Base-by-base conservation (phyloP, 2,888 invertebrate species). In the Nymphalis polychloros region DNA sequence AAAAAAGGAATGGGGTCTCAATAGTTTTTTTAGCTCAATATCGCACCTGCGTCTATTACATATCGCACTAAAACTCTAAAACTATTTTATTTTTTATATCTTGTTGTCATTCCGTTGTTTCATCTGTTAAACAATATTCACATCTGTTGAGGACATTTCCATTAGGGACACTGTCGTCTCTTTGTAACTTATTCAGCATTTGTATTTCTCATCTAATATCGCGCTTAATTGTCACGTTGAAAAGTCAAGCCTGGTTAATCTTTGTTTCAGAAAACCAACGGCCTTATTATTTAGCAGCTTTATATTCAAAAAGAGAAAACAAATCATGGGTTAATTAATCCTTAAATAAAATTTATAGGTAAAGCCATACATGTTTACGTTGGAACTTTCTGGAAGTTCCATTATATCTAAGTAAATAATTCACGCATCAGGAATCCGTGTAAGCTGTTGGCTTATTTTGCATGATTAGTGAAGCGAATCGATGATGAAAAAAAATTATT, bases 131-230 rank as follows among this genome's bases (percentile, higher is more conserved):
- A 20, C 31, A 35, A 20, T 57, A 31, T 20, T 35, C 63, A 46
- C 59, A 64, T 57, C 64, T 64, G 64, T 17, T 19, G 27, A 48
- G 17, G 57, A 64, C 64, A 64, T 31, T 64, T 64, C 64, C 57
- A 64, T 59, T 57, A 31, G 64, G 59, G 59, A 57, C 48, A 57
- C 57, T 53, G 53, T 63, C 53, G 20, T 53, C 47, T 46, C 27
- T 53, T 55, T 46, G 63, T n/a, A 47, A 27, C 63, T 63, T 59
- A 57, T 57, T 64, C 49, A 64, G 23, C 64, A 64, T 64, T 64
- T 59, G 57, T 59, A 64, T 59, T 59, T 35, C 64, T 49, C 49
- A 49, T 49, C 19, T 49, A 17, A 49, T 49, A n/a, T 49, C 2
- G 49, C 17, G 49, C 19, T 19, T 49, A n/a, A 49, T 5, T 49